phyloP scores from a whole-genome alignment of 2,113 vertebrate species.

The Lepidothrix coronata region DNA sequence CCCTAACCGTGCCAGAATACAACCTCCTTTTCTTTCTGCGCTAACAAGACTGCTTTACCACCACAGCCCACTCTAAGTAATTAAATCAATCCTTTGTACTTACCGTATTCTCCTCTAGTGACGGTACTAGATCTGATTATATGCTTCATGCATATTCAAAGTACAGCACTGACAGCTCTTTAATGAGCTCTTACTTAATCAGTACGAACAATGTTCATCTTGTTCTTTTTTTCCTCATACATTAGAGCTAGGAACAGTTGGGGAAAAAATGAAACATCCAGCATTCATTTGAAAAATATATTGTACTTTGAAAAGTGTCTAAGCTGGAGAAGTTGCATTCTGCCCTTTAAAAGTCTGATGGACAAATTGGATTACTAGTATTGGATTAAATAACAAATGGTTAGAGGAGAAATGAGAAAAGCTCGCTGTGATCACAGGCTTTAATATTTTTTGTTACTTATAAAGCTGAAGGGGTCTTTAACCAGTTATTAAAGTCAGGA shows the following conservation, averaged over 20 bases:
- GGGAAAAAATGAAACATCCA: conserved; percentile 83
- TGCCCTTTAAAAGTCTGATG: conserved; percentile 93
- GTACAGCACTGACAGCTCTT: conserved; percentile 90
- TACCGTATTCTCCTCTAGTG: conserved; percentile 87
- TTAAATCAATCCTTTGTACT: conserved; percentile 99
- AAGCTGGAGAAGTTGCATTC: conserved; percentile 89
- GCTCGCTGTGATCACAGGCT: conserved; percentile 90
- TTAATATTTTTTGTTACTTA: conserved; percentile 84
- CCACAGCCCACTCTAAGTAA: conserved; percentile 93
- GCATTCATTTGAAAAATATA: conserved; percentile 90
- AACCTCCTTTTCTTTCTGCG: conserved; percentile 83
- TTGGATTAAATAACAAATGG: conserved; percentile 98
- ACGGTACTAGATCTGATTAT: conserved; percentile 92
- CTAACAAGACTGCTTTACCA: conserved; percentile 90
- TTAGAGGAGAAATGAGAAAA: conserved; percentile 93
- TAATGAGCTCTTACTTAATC: conserved; percentile 99
- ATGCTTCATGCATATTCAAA: conserved; percentile 98
- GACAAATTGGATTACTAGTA: conserved; percentile 99
- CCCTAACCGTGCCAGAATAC: conserved; percentile 84
- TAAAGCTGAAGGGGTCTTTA: conserved; percentile 91
- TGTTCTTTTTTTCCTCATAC: conserved; percentile 88
- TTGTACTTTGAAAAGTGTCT: conserved; percentile 89
- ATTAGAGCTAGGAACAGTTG: conserved; percentile 85
- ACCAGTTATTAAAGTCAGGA: conserved; percentile 98
- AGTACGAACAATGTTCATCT: conserved; percentile 97